These are phyloP conservation scores for Copidosoma floridanum DNA, from an alignment of 1,140 invertebrate species.

Conservation along the genomic window DNA sequence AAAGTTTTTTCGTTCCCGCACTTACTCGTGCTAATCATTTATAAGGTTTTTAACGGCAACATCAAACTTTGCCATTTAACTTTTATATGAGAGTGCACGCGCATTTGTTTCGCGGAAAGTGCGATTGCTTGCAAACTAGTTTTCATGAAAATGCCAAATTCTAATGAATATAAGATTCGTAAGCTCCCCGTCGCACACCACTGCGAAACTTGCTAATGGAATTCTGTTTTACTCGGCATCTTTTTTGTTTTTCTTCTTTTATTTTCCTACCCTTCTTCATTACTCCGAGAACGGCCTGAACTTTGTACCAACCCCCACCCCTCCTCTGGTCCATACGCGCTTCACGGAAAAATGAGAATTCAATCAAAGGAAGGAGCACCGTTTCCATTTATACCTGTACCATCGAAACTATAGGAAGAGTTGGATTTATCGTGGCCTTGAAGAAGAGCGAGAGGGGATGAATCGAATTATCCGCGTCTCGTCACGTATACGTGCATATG, in stretches of 20 bases:
- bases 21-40: conserved; percentile 6
- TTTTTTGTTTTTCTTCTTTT: too few relatives aligned
- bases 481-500: neutral
- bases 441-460: neutral
- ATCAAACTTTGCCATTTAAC: conserved; percentile 27
- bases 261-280: too few relatives aligned
- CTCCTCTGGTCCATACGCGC: neutral
- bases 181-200: conserved; percentile 18
- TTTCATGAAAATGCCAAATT: conserved; percentile 28
- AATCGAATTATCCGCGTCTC: conserved; percentile 2
- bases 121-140: conserved; percentile 29
- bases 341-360: conserved; percentile 4
- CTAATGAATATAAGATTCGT: conserved; percentile 31
- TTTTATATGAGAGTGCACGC: too few relatives aligned
- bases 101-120: conserved; percentile 24
- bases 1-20: too few relatives aligned
- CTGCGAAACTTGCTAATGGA: conserved; percentile 23
- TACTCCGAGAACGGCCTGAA: too few relatives aligned
- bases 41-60: conserved; percentile 24
- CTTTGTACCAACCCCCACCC: neutral
- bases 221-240: conserved; percentile 19
- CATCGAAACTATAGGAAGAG: too few relatives aligned
- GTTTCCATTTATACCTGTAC: too few relatives aligned
- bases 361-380: too few relatives aligned
- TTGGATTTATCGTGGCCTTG: conserved; percentile 21